A percentile compares a stretch with the other conserved stretches of the same genome.
Conservation (phyloP, 2,888 invertebrate species). For the Acrocyrtus sp. region DNA sequence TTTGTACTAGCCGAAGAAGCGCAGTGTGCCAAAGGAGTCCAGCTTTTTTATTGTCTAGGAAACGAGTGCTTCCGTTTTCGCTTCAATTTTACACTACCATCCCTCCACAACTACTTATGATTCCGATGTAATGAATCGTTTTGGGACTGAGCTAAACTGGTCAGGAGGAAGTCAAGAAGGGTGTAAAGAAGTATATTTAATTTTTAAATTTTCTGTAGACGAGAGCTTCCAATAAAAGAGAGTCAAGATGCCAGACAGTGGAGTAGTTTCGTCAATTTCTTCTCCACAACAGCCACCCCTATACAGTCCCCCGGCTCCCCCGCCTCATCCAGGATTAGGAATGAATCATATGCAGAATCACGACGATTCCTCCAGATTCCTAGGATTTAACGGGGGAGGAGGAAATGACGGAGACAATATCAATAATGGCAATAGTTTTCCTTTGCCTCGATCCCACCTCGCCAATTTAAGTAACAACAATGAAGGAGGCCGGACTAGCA, state of each 20-base stretch:
- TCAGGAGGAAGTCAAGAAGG: neutral
- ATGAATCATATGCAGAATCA: neutral
- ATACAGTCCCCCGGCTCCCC: constrained; percentile 43
- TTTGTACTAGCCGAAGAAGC: neutral
- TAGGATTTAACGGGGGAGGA: constrained; percentile 13
- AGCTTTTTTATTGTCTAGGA: too few species aligned
- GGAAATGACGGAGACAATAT: neutral
- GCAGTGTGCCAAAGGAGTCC: neutral
- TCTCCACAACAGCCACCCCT: constrained; percentile 38
- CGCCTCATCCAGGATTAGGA: neutral
- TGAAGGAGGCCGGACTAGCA: constrained; percentile 3
- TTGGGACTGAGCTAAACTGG: neutral
- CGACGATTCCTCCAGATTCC: constrained; percentile 1
- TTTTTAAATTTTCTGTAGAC: neutral
- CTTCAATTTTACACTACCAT: neutral
- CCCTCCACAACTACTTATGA: neutral
- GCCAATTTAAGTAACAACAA: constrained; percentile 28
- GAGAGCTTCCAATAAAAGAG: constrained; percentile 32
- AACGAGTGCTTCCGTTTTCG: too few species aligned
- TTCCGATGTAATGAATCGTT: neutral
- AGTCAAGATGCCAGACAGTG: constrained; percentile 55
- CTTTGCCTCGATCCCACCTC: constrained; percentile 9
- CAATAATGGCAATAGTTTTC: constrained; percentile 3
- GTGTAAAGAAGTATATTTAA: neutral
- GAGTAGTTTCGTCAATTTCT: constrained; percentile 37